phyloP scores from a whole-genome alignment of 2,113 vertebrate species.

The Speoplatyrhinus poulsoni region DNA sequence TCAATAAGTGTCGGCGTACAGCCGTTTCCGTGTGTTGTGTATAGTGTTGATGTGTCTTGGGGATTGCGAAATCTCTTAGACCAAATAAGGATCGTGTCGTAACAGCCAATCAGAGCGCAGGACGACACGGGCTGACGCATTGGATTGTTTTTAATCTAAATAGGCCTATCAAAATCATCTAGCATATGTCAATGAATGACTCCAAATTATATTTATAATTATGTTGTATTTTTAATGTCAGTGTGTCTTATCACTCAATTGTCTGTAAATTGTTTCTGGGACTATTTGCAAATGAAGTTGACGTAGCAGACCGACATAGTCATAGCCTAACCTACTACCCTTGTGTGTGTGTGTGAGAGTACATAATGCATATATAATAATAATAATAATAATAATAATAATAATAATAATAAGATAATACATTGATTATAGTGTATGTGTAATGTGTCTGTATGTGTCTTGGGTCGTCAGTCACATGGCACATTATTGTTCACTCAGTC shows the following conservation, averaged over 20 bases:
- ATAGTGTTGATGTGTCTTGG: slow-evolving; percentile 55
- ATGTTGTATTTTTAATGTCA: not conserved
- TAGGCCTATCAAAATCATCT: no score
- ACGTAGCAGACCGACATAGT: no score
- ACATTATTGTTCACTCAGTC: no score
- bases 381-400: no score
- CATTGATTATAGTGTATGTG: no score
- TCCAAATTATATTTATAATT: slow-evolving; percentile 1
- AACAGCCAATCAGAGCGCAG: slow-evolving; percentile 62
- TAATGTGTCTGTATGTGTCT: no score
- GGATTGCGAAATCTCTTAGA: slow-evolving; percentile 80
- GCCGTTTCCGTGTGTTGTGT: slow-evolving; percentile 76
- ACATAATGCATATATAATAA: no score
- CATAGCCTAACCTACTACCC: no score
- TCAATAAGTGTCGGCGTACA: slow-evolving; percentile 6
- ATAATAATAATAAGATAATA: no score
- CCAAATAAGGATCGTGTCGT: slow-evolving; percentile 72
- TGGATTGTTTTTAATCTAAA: slow-evolving; percentile 15
- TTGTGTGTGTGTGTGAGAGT: no score
- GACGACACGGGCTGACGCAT: slow-evolving; percentile 59
- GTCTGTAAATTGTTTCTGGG: not conserved
- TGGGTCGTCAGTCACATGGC: no score
- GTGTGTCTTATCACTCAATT: not conserved
- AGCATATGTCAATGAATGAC: slow-evolving; percentile 28
- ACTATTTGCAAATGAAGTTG: no score